Evolutionary conservation across 2,888 invertebrate species (phyloP), one percentile per base, ranked within the genome.

Genomic region (Electrophaes corylata): DNA sequence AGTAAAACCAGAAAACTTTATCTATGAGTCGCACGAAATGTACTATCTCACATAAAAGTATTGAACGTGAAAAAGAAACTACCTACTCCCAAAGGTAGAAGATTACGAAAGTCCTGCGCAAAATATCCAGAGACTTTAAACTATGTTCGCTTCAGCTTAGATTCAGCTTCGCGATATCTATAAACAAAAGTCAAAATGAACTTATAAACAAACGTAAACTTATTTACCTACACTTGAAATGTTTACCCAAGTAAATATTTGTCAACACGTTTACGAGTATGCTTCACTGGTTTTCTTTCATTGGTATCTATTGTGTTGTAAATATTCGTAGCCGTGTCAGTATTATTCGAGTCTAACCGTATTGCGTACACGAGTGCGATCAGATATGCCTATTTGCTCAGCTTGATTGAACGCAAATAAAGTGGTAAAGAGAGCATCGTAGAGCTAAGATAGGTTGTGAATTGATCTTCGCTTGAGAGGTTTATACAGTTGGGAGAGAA

Each of bases 381-480:
- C 45, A 49, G 58, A 57, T 58, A 56, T 49, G 54, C 46, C 41
- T 76, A 67, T 76, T 78, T 75, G 71, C 68, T 65, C 69, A 71
- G 67, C 66, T 72, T 69, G 74, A 76, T 78, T 72, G 72, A 79
- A 81, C 70, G 75, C 77, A 81, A 80, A 82, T 79, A 84, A 73
- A 75, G 82, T 79, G 79, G 77, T 66, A 71, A 78, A 81, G 76
- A 76, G 76, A 81, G 75, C 80, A 79, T 73, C 73, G 70, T 64
- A 58, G 63, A 67, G 76, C 76, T 82, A 76, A 79, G 70, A 71
- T 67, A 75, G 70, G 68, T 76, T 75, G 74, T 69, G 73, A 74
- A 74, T 69, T 75, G 78, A 79, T 79, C 65, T 63, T 67, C 70
- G 76, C 81, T 84, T 75, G 72, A 81, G 79, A 71, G 64, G 73